These are phyloP conservation scores for Miichthys miiuy DNA, from an alignment of 2,797 vertebrate genomes.

Conservation along the genomic window DNA sequence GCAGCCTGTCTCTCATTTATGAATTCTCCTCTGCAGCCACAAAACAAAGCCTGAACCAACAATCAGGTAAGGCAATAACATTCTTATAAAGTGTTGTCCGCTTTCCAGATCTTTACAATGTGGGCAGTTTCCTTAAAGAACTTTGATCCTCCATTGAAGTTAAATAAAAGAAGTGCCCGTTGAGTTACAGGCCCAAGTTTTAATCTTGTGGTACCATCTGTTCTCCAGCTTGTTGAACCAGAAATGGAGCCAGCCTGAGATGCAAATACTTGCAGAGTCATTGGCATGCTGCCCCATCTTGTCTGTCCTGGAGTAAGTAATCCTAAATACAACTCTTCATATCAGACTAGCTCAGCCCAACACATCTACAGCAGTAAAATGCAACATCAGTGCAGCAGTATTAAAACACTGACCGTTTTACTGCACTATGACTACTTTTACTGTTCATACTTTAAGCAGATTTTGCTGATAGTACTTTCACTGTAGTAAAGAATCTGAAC, in stretches of 20 bases:
- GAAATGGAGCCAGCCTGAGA: constrained; percentile 70
- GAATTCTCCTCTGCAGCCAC: constrained; percentile 36
- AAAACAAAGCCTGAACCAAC: constrained; percentile 30
- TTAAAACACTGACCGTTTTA: not conserved
- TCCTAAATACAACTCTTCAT: not conserved
- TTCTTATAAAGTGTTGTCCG: constrained; percentile 4
- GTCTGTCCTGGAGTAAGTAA: constrained; percentile 88
- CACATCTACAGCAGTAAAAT: not conserved
- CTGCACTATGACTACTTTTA: not conserved
- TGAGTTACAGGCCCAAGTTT: not conserved
- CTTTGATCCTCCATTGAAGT: constrained; percentile 23
- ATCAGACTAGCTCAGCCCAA: no score
- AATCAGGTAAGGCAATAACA: constrained; percentile 63
- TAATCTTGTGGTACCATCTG: not conserved
- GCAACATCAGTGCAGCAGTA: not conserved
- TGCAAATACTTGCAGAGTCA: constrained; percentile 71
- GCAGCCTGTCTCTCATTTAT: not conserved
- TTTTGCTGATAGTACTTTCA: not conserved
- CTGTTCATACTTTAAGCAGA: not conserved
- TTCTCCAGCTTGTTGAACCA: constrained; percentile 72
- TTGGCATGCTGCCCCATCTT: constrained; percentile 75
- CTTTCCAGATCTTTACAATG: not conserved
- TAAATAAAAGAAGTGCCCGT: not conserved
- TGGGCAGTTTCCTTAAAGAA: constrained; percentile 25
- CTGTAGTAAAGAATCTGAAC: not conserved